Evolutionary conservation across 2,797 vertebrate species (phyloP).

Genomic region (Megalops cyprinoides): DNA sequence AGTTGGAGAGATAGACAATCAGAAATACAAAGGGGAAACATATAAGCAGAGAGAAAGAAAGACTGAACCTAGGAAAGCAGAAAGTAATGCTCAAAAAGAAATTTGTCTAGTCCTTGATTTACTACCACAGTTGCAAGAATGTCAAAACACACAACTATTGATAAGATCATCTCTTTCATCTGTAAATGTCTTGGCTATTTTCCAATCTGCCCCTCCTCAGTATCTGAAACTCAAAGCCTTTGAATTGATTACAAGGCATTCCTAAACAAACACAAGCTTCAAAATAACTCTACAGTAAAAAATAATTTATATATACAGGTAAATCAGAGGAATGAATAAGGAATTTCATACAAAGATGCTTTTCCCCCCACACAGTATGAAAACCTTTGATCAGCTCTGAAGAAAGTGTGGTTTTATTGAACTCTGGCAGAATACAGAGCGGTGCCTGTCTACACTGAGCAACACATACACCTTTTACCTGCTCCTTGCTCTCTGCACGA

Average conservation of each 20-base stretch:
- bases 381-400: conserved; percentile 39
- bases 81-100: background rate
- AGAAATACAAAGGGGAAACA: too few species aligned
- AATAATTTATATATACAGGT: background rate
- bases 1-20: too few species aligned
- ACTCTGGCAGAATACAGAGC: conserved; percentile 32
- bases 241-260: background rate
- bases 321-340: background rate
- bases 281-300: background rate
- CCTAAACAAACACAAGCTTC: background rate
- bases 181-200: background rate
- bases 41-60: background rate
- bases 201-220: background rate
- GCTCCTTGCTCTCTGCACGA: background rate
- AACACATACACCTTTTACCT: background rate
- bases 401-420: conserved; percentile 34
- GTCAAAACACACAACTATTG: background rate
- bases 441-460: background rate
- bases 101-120: background rate
- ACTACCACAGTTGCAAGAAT: background rate
- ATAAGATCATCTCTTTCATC: background rate
- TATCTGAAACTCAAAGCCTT: conserved; percentile 23
- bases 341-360: background rate
- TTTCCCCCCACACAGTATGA: background rate
- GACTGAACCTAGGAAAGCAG: background rate